Evolutionary conservation across 2,797 vertebrate species (phyloP).

Genomic region (Adelosebastes latens): DNA sequence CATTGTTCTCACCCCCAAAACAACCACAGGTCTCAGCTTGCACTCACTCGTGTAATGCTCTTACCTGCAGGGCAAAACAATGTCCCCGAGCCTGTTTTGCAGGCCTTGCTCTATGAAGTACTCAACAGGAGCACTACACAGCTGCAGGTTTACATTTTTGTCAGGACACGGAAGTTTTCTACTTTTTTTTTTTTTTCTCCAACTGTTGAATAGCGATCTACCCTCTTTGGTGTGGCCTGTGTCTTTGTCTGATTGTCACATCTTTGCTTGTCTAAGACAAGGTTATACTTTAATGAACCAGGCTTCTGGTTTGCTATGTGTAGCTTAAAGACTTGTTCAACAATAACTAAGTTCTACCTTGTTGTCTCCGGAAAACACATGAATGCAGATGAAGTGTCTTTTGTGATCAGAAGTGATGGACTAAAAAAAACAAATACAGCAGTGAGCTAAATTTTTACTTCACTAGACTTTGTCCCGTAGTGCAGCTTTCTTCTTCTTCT

Average conservation of each 20-base stretch:
- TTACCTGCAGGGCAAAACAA: constrained; percentile 12
- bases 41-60: neutral
- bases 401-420: neutral
- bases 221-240: neutral
- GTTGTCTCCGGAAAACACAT: neutral
- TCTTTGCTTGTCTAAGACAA: neutral
- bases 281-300: neutral
- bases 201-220: neutral
- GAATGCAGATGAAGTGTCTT: neutral
- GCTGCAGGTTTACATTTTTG: neutral
- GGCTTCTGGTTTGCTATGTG: neutral
- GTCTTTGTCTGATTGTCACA: neutral
- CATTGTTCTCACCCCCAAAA: constrained; percentile 32
- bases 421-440: neutral
- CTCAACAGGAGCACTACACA: neutral
- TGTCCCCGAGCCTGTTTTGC: constrained; percentile 46
- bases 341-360: neutral
- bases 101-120: constrained; percentile 2
- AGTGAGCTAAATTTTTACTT: neutral
- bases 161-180: neutral
- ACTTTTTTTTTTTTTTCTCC: no score
- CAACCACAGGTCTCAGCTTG: constrained; percentile 30
- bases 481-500: neutral
- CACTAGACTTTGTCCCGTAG: neutral
- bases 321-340: neutral